Evolutionary conservation across 2,888 invertebrate species (phyloP), one percentile per base, ranked within the genome.

Genomic region (Ophioninae sp.): DNA sequence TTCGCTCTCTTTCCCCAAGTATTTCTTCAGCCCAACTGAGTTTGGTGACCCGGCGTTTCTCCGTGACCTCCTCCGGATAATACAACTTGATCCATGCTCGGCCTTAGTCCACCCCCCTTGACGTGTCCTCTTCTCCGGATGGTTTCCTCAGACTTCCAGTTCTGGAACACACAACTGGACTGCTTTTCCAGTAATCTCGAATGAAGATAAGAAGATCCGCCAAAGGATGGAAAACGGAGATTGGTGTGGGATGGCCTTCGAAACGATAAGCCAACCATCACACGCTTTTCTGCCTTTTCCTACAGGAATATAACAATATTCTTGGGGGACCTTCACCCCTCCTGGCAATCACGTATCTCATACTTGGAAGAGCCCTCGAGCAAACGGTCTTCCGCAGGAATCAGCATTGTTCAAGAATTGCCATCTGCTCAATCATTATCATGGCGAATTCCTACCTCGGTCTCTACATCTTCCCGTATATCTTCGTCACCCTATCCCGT

Each of bases 181-280:
- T 20, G 69, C 67, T 20, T 59, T 76, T 30, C 50, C n/a, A 20
- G 79, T 79, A 82, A 84, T 82, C 79, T 76, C 56, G 61, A 84
- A 82, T 79, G 74, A 84, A 79, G 79, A 84, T 79, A 84, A 76
- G 68, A 74, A 82, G 76, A 84, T 79, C 62, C 68, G 72, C n/a
- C 59, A 21, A 30, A 64, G 73, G 73, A 73, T 69, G 20, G 57
- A 69, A n/a, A 30, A n/a, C 23, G 44, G 23, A 44, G 56, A 13
- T 8, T 41, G 23, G 62, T 62, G 59, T 50, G 62, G 57, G 73
- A 73, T 57, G 30, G 78, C 68, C 69, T 68, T 57, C 76, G 72
- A 67, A 64, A 82, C 70, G 79, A 79, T 77, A 82, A 84, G 79
- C 57, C 64, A 62, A 64, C 61, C 30, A 62, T 44, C 73, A 79